Base-by-base conservation (phyloP, 2,888 invertebrate species). In the Tachina fera region DNA sequence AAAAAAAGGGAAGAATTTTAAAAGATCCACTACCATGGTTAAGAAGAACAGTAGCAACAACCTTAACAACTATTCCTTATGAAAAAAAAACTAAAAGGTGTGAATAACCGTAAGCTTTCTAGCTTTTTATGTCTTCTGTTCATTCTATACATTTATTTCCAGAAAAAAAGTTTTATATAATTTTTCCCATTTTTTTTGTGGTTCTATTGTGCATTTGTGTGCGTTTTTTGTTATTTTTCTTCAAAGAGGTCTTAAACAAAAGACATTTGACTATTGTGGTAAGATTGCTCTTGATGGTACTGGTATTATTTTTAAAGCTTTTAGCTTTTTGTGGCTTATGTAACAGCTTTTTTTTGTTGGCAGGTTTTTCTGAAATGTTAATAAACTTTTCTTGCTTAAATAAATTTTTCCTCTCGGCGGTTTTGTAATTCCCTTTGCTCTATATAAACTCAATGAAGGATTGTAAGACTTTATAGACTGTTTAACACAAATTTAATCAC, bases 51-150 rank as follows among this genome's bases (percentile, higher is more conserved):
- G 72, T 51, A 77, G 51, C 47, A 60, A 72, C 63, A 56, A 71
- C 45, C 58, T 56, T 53, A 68, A 68, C 60, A 77, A 51, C 78
- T 43, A 11, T 10, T 71, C 11, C 19, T 63, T 53, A 53, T 11
- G 1, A 49, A 45, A 16, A 63, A 47, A 47, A 67, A 63, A 79
- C 68, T 78, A 75, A 43, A 85, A 82, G 85, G 85, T 85, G 85
- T 85, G 82, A 85, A 85, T 82, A 85, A 85, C 85, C 85, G 85
- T 79, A 71, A 75, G 78, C 75, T 76, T 82, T 82, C 75, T 49
- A 71, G 45, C 72, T 65, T 72, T 70, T 22, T 61, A 22, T 70
- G 14, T 70, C 11, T 65, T 74, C 9, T 43, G 9, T 72, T 41
- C 41, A 56, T 65, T 80, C 19, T 16, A 22, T 39, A 13, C 6